Base-by-base conservation (phyloP, 2,888 invertebrate genomes). In the Cheiracanthium punctorium region DNA sequence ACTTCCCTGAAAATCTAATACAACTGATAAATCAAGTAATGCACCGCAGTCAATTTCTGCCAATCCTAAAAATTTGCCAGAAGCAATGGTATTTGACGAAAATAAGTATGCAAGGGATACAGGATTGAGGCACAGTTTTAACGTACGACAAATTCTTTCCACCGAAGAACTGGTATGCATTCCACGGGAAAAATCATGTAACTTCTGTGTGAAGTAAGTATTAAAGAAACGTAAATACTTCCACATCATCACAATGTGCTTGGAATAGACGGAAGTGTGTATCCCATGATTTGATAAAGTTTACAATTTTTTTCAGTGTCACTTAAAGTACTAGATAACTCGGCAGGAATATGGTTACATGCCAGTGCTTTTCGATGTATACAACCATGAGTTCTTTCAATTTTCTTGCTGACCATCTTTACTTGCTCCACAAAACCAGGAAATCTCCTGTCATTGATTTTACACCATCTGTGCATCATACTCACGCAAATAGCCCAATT, bases 401-500 rank as follows among this genome's bases (percentile, higher is more conserved):
- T 24, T n/a, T 33, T 37, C 41, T 33, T 20, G 20, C n/a, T 10
- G 24, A 33, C 30, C 30, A 28, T 41, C 20, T 76, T 76, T 67
- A 29, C n/a, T 17, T 28, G 7, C 33, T 5, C 65, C 29, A 65
- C 65, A 24, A 65, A 1, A 20, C 28, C 65, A 65, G 1, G 5
- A 65, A 29, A 29, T 65, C 29, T 65, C 65, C 65, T n/a, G 20
- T 37, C 67, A 1, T 32, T 52, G 65, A 33, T 33, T 48, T 43
- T 8, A 33, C 65, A 17, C 32, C 65, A 76, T 67, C 76, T 17
- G 65, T 65, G 76, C 76, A 33, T n/a, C n/a, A n/a, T n/a, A n/a
- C n/a, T n/a, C n/a, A n/a, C n/a, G n/a, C 10, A 76, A 0, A 65
- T n/a, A 37, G 10, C 14, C 33, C 24, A 37, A 58, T 43, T 20